Evolutionary conservation across 2,113 vertebrate species (phyloP), one percentile per base, ranked within the genome.

Genomic region (Scortum barcoo): DNA sequence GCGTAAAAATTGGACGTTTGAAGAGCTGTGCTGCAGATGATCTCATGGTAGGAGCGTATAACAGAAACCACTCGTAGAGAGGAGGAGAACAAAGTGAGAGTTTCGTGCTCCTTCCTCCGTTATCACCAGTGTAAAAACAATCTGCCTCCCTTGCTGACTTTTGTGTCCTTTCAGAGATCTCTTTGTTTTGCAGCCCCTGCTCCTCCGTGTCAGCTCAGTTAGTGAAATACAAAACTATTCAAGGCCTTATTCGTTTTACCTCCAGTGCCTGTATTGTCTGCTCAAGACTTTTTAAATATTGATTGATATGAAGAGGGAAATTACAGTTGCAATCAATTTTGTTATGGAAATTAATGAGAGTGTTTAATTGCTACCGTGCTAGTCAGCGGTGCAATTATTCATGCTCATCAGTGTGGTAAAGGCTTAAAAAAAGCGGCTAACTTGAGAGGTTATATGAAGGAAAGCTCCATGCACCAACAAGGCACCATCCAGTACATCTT

Each of bases 251-350:
- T 87, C 26, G 4, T 83, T 88, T 86, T 33, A 80, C 81, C 61
- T 74, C 11, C 79, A 22, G n/a, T 0, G 7, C 48, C 57, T 68
- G 26, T 76, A 84, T 79, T 74, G 72, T 56, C 48, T 24, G 46
- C 73, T 72, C 46, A 40, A 78, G 72, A 58, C 80, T 44, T 57
- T 38, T 77, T 28, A 89, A 87, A 83, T 78, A 88, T 72, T 69
- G 80, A 69, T 30, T 16, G 60, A 61, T n/a, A 30, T 74, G 70
- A 84, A 82, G 9, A 22, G 30, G 60, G 50, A 88, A 85, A 88
- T 80, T 89, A 85, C 65, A 72, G 72, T 20, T 36, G 73, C 57
- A 72, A 88, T 88, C 72, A 77, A 84, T 89, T 90, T 84, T 91
- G 83, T 87, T 72, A 50, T 20, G 58, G 44, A 70, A 72, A 90